Evolutionary conservation across 1,140 invertebrate species (phyloP), one percentile per base, ranked within the genome.

Genomic region (Trichonephila clavipes): DNA sequence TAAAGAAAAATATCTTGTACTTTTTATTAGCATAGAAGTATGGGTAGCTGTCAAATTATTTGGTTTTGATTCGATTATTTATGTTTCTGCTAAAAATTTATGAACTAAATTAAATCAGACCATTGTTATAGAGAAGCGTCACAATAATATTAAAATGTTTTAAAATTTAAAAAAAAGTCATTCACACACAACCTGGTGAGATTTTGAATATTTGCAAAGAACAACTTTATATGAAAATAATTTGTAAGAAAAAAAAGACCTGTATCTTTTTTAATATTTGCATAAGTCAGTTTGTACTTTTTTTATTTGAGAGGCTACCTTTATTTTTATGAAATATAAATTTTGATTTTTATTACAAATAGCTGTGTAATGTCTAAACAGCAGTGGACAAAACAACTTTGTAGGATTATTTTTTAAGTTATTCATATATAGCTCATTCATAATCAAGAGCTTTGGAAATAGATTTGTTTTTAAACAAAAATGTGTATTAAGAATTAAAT

Each of bases 401-500:
- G 59, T 62, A 92, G 61, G 24, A 77, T 85, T 44, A 19, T n/a
- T 72, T 82, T 90, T 89, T 89, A 66, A 89, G 89, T 72, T 82
- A 62, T 72, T 34, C 72, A 61, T 90, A 51, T 51, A 51, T 92
- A 92, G 91, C 91, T 92, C 91, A 81, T 92, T 59, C 72, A 64
- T 93, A 93, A 81, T 93, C 92, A 88, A 93, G 92, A 93, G 92
- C 92, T 93, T 92, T 88, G 59, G 59, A 92, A 92, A 66, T 86
- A 93, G 92, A 88, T 88, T 93, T 93, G 64, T 93, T 93, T 62
- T 69, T 61, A 58, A 59, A 85, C 51, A 59, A 87, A 88, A 93
- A 28, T 72, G 40, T 81, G 24, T 93, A 44, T 64, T 88, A 24
- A 81, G 34, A 87, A 92, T 86, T 77, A 59, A 40, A 77, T 87